phyloP scores from a whole-genome alignment of 1,140 invertebrate genomes.

The Drosophila miranda region DNA sequence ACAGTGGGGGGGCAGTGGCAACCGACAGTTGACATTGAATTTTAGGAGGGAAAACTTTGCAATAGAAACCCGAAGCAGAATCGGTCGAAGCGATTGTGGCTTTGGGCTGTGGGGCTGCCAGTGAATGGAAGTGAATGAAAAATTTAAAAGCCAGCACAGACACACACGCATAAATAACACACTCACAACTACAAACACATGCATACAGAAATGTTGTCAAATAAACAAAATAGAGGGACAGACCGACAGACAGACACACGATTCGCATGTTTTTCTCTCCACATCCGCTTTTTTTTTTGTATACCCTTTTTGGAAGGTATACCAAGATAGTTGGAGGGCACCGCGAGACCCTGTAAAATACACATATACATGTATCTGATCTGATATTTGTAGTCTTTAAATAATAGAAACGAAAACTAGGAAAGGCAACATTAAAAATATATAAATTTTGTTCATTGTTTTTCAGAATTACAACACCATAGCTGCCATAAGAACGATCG shows the following conservation, averaged over 20 bases:
- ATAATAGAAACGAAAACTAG: too few species aligned
- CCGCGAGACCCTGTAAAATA: not conserved
- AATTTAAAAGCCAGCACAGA: constrained; percentile 41
- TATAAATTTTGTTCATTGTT: too few species aligned
- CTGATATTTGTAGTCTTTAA: too few species aligned
- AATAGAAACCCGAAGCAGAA: constrained; percentile 1
- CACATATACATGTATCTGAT: too few species aligned
- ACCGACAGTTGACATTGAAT: constrained; percentile 17
- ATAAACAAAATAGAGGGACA: constrained; percentile 71
- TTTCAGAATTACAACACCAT: too few species aligned
- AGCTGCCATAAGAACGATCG: too few species aligned
- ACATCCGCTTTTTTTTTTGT: not conserved
- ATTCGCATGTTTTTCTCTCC: constrained; percentile 44
- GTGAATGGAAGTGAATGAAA: constrained; percentile 47
- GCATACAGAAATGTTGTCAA: constrained; percentile 63
- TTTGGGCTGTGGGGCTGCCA: not conserved
- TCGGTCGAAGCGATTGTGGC: constrained; percentile 16
- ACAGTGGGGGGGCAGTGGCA: too few species aligned
- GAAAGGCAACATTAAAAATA: too few species aligned
- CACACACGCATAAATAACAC: constrained; percentile 25
- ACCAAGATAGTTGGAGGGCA: too few species aligned
- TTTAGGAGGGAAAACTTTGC: not conserved
- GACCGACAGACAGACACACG: constrained; percentile 32
- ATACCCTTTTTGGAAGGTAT: not conserved
- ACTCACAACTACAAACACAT: not conserved